These are phyloP conservation scores for Caerostris darwini DNA, from an alignment of 1,140 invertebrate genomes.

Conservation along the genomic window DNA sequence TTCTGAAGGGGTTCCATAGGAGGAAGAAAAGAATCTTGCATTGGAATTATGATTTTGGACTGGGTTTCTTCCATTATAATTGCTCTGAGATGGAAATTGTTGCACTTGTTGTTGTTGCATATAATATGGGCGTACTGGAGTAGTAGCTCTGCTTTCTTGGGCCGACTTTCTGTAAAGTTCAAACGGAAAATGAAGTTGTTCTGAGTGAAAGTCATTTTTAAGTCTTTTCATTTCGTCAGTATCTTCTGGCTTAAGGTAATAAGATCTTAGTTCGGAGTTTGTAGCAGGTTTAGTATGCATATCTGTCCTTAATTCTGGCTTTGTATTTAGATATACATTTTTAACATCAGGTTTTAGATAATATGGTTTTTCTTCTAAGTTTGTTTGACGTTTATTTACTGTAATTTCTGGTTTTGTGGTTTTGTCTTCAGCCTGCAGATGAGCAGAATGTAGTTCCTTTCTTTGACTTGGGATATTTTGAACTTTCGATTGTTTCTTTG, in stretches of 20 bases:
- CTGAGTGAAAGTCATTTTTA: neutral
- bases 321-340: neutral
- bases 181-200: neutral
- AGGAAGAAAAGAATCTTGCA: neutral
- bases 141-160: neutral
- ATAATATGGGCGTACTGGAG: too few relatives aligned
- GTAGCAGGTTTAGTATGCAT: neutral
- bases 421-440: too few relatives aligned
- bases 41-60: neutral
- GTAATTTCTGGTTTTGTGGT: too few relatives aligned
- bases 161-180: conserved; percentile 14
- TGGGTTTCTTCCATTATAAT: neutral
- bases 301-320: neutral
- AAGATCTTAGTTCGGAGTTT: conserved; percentile 12
- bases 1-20: neutral
- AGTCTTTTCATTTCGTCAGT: neutral
- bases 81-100: neutral
- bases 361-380: neutral
- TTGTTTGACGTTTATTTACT: neutral
- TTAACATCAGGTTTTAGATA: conserved; percentile 18
- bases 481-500: too few relatives aligned
- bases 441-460: too few relatives aligned
- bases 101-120: neutral
- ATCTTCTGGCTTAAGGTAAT: conserved; percentile 39
- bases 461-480: too few relatives aligned